A percentile compares a stretch with the other conserved stretches of the same genome.
These are phyloP conservation scores for Galendromus occidentalis DNA, from an alignment of 1,140 invertebrate species.

Conservation along the genomic window DNA sequence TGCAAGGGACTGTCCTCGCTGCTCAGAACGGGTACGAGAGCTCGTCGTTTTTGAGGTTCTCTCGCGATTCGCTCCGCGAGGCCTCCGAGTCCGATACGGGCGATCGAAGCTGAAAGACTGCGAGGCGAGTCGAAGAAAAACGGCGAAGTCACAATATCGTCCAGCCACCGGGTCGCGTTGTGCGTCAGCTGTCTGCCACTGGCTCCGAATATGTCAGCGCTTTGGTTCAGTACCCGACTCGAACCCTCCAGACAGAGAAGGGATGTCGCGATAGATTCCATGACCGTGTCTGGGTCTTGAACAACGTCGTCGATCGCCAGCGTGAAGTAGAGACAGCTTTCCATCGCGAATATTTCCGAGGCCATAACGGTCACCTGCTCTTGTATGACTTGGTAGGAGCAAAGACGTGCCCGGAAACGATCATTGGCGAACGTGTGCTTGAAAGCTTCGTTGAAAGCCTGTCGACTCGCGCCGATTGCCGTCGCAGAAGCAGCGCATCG, in stretches of 20 bases:
- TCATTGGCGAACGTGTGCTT: neutral
- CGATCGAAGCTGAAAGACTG: too few species aligned
- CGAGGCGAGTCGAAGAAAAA: too few species aligned
- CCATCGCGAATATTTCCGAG: slow-evolving; percentile 7
- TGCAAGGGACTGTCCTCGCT: too few species aligned
- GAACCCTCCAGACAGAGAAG: neutral
- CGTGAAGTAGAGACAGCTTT: slow-evolving; percentile 5
- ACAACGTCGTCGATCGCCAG: slow-evolving; percentile 13
- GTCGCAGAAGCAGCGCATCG: neutral
- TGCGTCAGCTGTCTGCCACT: neutral
- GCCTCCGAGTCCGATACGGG: too few species aligned
- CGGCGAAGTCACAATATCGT: neutral
- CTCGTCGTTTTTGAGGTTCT: too few species aligned
- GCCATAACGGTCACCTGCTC: neutral
- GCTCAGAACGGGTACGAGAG: too few species aligned
- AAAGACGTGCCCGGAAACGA: neutral
- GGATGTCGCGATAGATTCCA: neutral
- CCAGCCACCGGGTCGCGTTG: neutral
- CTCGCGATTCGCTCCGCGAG: too few species aligned
- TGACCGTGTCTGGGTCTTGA: slow-evolving; percentile 5
- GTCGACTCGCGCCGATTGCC: neutral
- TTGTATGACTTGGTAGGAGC: neutral
- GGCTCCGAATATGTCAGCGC: neutral
- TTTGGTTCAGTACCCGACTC: neutral
- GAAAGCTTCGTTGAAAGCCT: neutral